Percentiles rank a stretch among this genome's conserved stretches.
These are phyloP conservation scores for Aphidius ervi DNA, from an alignment of 1,140 invertebrate genomes.

Conservation along the genomic window DNA sequence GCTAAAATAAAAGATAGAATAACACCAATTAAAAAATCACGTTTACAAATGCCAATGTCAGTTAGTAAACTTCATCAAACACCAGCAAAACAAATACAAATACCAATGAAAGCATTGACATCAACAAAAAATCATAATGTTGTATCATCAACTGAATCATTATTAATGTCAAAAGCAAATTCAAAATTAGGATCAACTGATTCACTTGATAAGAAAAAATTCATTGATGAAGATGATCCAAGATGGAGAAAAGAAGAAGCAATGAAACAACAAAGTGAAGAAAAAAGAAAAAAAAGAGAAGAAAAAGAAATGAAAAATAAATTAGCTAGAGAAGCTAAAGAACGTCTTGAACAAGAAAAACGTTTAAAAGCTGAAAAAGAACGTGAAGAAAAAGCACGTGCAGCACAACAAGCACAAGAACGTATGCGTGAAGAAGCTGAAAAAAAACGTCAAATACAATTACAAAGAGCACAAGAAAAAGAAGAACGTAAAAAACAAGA, in stretches of 20 bases:
- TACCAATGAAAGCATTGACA: conserved; percentile 38
- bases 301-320: conserved; percentile 59
- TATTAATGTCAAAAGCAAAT: conserved; percentile 31
- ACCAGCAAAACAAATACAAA: conserved; percentile 29
- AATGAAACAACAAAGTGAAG: conserved; percentile 49
- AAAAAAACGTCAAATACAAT: conserved; percentile 36
- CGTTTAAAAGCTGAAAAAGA: conserved; percentile 47
- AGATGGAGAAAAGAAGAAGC: conserved; percentile 47
- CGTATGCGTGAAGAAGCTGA: conserved; percentile 44
- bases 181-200: conserved; percentile 36
- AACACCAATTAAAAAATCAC: conserved; percentile 41
- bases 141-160: conserved; percentile 38
- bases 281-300: conserved; percentile 57
- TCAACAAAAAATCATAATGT: conserved; percentile 35
- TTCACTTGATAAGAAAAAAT: conserved; percentile 38
- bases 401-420: conserved; percentile 38
- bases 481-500: conserved; percentile 52
- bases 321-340: conserved; percentile 55
- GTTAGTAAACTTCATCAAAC: conserved; percentile 36
- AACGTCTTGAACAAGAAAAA: conserved; percentile 48
- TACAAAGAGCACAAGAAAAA: conserved; percentile 46
- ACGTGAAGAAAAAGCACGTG: conserved; percentile 46
- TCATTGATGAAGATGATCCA: conserved; percentile 39
- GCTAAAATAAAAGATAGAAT: conserved; percentile 30
- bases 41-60: conserved; percentile 36